Percentiles rank a stretch among this genome's conserved stretches.
phyloP scores from a whole-genome alignment of 2,113 vertebrate species.

The Plestiodon gilberti region DNA sequence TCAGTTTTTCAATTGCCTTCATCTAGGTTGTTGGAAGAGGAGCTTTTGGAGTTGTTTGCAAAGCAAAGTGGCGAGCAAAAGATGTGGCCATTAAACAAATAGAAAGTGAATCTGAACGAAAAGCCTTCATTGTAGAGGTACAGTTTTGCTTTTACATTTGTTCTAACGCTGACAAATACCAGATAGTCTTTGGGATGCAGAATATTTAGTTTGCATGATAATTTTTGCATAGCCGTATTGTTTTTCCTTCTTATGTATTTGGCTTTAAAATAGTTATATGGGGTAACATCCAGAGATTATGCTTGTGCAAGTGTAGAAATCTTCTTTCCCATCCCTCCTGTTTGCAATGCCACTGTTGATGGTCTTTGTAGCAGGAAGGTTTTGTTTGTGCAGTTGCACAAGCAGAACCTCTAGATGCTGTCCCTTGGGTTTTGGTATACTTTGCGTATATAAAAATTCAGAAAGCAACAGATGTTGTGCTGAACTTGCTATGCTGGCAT shows the following conservation, averaged over 20 bases:
- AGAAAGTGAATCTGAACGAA: conserved; percentile 98
- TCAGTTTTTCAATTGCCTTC: conserved; percentile 18
- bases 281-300: no score
- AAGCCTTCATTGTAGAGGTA: conserved; percentile 98
- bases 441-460: background rate
- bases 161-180: background rate
- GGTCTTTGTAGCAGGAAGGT: no score
- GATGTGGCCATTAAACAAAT: conserved; percentile 99
- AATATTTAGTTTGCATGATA: background rate
- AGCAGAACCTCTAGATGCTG: no score
- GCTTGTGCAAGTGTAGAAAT: no score
- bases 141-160: conserved; percentile 30
- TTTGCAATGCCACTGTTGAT: no score
- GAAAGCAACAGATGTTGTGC: background rate
- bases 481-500: background rate
- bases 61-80: conserved; percentile 98
- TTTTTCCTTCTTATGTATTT: background rate
- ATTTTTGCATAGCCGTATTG: background rate
- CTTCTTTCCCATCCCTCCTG: no score
- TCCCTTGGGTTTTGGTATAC: no score
- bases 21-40: conserved; percentile 97
- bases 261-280: background rate
- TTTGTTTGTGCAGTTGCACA: no score
- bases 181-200: background rate
- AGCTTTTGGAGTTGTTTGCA: conserved; percentile 98